Evolutionary conservation across 2,888 invertebrate genomes (phyloP), one percentile per base, ranked within the genome.

Genomic region (Patella pellucida): DNA sequence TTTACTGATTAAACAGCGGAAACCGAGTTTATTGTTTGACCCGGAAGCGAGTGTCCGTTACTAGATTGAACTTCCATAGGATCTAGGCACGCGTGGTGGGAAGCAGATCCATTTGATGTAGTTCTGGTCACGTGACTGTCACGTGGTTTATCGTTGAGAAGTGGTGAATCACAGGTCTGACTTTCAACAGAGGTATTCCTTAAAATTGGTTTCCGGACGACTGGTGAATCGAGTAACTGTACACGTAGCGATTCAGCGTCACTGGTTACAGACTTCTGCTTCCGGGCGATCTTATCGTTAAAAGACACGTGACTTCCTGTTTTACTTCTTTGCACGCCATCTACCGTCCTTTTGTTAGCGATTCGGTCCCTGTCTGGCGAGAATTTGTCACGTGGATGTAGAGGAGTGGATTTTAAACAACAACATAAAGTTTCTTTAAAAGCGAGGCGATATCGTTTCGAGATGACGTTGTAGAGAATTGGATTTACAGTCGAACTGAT

Each of bases 401-500:
- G 41, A 41, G 41, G 41, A 41, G 41, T 9, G 9, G 41, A 41
- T 41, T 41, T 41, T 41, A 41, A 0, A 56, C 87, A 85, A 54
- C 85, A 81, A 72, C 88, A 90, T 68, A 91, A 83, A 11, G 91
- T 91, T 74, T 91, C 96, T 94, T 95, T 96, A 92, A 97, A 97
- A 69, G 97, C 97, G 82, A 95, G 95, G 51, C 97, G 93, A 90
- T 97, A 98, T 90, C 97, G 96, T 91, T 96, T 94, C 15, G 97
- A 97, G 96, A 98, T 96, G 73, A 97, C 95, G 91, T 97, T 96
- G 92, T 98, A 98, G 67, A 97, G 93, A 81, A 97, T 93, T 0
- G 98, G 98, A 91, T 98, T 98, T 87, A 98, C 95, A 85, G 96
- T 96, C 11, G 97, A 96, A 12, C 97, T 97, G 85, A 97, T 91